Conservation (phyloP, 2,888 invertebrate genomes). For the Pherbina coryleti region DNA sequence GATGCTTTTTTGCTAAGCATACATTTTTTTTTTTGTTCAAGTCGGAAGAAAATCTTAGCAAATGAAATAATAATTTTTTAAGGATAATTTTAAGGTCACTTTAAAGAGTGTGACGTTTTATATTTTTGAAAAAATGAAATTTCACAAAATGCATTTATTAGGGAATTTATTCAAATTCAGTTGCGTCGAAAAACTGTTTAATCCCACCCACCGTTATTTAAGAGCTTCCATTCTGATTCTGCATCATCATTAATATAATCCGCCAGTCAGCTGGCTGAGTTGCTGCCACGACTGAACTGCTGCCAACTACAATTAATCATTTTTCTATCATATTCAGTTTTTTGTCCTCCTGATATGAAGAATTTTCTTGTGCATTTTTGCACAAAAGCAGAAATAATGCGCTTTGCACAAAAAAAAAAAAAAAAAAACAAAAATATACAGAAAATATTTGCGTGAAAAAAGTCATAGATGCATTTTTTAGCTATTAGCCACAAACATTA, state of each 20-base stretch:
- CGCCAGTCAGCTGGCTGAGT: slow-evolving; percentile 28
- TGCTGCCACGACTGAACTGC: slow-evolving; percentile 60
- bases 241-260: slow-evolving; percentile 23
- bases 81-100: too few relatives aligned
- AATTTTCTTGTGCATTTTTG: background rate
- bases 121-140: too few relatives aligned
- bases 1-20: too few relatives aligned
- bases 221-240: slow-evolving; percentile 17
- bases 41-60: too few relatives aligned
- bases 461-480: slow-evolving; percentile 4
- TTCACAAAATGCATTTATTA: too few relatives aligned
- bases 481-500: background rate
- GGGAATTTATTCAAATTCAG: too few relatives aligned
- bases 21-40: too few relatives aligned
- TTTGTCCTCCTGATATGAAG: slow-evolving; percentile 45
- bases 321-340: slow-evolving; percentile 65
- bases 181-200: background rate
- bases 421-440: background rate
- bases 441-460: background rate
- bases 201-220: background rate
- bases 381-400: slow-evolving; percentile 25
- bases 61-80: too few relatives aligned
- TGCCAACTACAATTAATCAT: slow-evolving; percentile 66
- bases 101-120: too few relatives aligned
- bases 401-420: background rate